A percentile compares a stretch with the other conserved stretches of the same genome.
phyloP scores from a whole-genome alignment of 2,888 invertebrate species.

The Heteropelma amictum region DNA sequence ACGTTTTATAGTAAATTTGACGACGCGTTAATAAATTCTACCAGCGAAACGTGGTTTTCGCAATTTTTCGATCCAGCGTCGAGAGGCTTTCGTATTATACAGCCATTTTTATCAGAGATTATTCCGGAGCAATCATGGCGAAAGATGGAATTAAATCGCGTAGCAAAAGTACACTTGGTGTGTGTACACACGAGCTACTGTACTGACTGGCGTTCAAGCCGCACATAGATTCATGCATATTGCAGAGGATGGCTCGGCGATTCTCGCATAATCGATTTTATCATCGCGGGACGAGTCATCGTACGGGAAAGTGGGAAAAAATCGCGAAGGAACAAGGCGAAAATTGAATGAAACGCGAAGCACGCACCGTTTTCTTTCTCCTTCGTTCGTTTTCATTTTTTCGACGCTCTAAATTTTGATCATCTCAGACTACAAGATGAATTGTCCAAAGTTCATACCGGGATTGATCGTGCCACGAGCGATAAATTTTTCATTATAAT shows the following conservation, averaged over 20 bases:
- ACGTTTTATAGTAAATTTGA: neutral
- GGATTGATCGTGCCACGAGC: no score
- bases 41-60: neutral
- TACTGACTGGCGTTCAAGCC: conserved; percentile 33
- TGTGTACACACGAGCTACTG: conserved; percentile 44
- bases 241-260: conserved; percentile 58
- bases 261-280: conserved; percentile 62
- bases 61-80: neutral
- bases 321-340: conserved; percentile 14
- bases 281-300: conserved; percentile 41
- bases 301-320: conserved; percentile 40
- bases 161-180: conserved; percentile 10
- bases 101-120: conserved; percentile 46
- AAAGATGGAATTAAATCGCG: conserved; percentile 55
- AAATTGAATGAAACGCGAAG: conserved; percentile 28
- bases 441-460: no score
- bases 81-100: neutral
- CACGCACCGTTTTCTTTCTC: neutral
- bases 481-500: no score
- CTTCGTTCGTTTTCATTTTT: neutral
- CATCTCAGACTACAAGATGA: neutral
- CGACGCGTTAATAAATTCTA: neutral
- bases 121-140: conserved; percentile 45
- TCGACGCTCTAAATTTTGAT: neutral
- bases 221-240: conserved; percentile 59